Conservation (phyloP, 2,113 vertebrate genomes). For the Leucoraja erinaceus region DNA sequence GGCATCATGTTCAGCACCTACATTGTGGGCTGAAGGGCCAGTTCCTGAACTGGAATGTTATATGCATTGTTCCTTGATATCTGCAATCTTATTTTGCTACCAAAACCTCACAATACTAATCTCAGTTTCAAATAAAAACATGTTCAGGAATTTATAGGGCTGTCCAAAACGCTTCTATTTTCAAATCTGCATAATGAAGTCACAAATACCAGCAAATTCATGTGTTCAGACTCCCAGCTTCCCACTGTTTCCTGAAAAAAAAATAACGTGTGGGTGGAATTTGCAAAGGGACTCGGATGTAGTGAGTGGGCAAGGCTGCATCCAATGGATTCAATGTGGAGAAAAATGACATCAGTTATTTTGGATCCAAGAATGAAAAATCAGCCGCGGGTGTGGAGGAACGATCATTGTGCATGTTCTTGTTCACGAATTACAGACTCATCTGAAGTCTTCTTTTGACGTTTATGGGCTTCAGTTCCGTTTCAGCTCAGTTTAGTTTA, state of each 20-base stretch:
- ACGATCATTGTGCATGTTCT: background rate
- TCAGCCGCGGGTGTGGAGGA: background rate
- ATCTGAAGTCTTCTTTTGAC: too few relatives aligned
- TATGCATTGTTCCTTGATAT: too few relatives aligned
- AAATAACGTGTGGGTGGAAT: background rate
- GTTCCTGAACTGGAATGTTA: too few relatives aligned
- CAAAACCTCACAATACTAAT: background rate
- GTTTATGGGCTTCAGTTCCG: too few relatives aligned
- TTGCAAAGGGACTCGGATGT: constrained; percentile 5
- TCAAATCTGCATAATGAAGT: background rate
- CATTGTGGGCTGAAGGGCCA: too few relatives aligned
- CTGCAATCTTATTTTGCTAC: background rate
- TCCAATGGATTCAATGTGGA: background rate
- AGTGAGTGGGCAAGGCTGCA: background rate
- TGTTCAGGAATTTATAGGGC: background rate
- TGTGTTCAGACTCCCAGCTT: background rate
- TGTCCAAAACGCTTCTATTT: background rate
- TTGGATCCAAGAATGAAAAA: constrained; percentile 20
- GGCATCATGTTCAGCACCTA: too few relatives aligned
- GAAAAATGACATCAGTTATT: constrained; percentile 1
- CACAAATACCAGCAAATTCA: background rate
- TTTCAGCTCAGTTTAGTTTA: too few relatives aligned
- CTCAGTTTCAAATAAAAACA: background rate
- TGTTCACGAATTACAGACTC: too few relatives aligned
- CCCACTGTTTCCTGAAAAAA: background rate